A percentile compares a stretch with the other conserved stretches of the same genome.
Conservation (phyloP, 1,140 invertebrate species). For the Brachionus plicatilis region DNA sequence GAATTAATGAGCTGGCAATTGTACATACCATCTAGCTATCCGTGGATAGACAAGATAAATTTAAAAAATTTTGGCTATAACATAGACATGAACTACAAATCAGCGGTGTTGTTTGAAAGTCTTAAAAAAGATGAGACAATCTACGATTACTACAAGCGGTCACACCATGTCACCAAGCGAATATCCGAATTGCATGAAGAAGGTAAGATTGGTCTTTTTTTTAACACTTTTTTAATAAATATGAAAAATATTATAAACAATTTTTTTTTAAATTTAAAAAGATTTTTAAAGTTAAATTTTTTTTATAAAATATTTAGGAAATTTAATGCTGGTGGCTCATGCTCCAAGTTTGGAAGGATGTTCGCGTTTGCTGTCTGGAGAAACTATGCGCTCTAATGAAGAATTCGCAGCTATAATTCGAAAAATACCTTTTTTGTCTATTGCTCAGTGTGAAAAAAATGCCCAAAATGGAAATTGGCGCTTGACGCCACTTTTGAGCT, state of each 20-base stretch:
- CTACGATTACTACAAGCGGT: constrained; percentile 5
- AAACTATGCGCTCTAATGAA: background rate
- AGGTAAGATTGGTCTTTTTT: background rate
- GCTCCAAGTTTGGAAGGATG: constrained; percentile 36
- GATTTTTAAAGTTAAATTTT: too few species aligned
- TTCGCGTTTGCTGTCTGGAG: background rate
- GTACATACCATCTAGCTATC: background rate
- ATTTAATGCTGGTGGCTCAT: constrained; percentile 34
- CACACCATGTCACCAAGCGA: background rate
- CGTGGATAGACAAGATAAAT: constrained; percentile 14
- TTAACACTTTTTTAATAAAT: too few species aligned
- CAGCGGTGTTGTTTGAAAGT: background rate
- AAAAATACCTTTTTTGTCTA: constrained; percentile 28
- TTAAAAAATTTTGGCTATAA: constrained; percentile 32
- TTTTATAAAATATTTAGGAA: background rate
- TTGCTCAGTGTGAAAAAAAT: constrained; percentile 40
- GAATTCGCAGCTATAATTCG: constrained; percentile 1
- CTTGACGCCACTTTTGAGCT: background rate
- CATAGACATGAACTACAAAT: constrained; percentile 11
- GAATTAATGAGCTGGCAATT: constrained; percentile 37
- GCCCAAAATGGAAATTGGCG: background rate
- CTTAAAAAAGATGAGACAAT: constrained; percentile 33
- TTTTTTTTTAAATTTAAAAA: background rate
- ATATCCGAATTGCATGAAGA: background rate
- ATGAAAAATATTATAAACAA: too few species aligned